Base-by-base conservation (phyloP, 2,113 vertebrate species). In the Muntiacus muntjak region DNA sequence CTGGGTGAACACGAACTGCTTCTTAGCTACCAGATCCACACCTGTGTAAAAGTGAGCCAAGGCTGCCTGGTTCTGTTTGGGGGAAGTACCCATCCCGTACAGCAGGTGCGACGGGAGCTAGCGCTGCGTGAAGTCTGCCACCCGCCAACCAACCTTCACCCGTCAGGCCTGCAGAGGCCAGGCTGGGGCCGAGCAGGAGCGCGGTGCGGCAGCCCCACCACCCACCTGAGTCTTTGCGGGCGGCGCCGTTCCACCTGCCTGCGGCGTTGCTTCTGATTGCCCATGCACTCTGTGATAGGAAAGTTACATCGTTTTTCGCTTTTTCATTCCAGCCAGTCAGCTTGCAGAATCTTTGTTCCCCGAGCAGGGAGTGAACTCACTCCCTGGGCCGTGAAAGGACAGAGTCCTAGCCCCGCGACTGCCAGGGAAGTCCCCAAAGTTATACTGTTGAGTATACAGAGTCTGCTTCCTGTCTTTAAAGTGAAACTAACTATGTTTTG, bases 211-310 rank as follows among this genome's bases (percentile, higher is more conserved):
- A 12, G 30, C 14, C 1, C 54, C 89, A 26, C 43, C 7, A 1
- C 74, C n/a, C 43, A 16, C n/a, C n/a, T 6, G 28, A 1, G 9
- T 2, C 43, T n/a, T 1, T 1, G 30, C 25, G 3, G 74, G 43
- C 0, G 6, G 21, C 7, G 2, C 36, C 9, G 0, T 8, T 33
- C 52, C 67, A 1, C 43, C 55, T 3, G 74, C 28, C 10, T 2
- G 28, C 52, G 45, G 54, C 40, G 30, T 13, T 76, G 40, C 45
- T 47, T n/a, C 6, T 79, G 74, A 28, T 47, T 45, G 40, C 30
- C 30, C 26, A 0, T 28, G 30, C 10, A 28, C 36, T 3, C 1
- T 54, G 5, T 19, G 5, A 15, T 23, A 25, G 11, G 71, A 30
- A 28, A 30, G 26, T 45, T 17, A 47, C 14, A 16, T 30, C 1